Conservation (phyloP, 1,140 invertebrate genomes). For the Drosophila lacteicornis region DNA sequence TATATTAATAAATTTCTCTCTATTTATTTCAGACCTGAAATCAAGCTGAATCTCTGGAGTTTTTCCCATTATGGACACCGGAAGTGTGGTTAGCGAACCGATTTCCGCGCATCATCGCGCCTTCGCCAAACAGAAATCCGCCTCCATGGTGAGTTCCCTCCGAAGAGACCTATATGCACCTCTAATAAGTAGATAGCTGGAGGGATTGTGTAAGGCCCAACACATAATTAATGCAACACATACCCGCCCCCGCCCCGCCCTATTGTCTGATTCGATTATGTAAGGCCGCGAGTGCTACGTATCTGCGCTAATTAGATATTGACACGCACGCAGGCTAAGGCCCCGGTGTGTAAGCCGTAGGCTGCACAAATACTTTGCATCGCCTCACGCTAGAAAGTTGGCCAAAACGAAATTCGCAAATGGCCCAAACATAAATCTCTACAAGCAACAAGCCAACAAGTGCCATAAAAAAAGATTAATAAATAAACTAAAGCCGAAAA, state of each 20-base stretch:
- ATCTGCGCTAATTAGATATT: constrained; percentile 68
- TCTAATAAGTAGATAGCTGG: constrained; percentile 7
- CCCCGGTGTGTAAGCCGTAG: constrained; percentile 1
- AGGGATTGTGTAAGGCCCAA: constrained; percentile 31
- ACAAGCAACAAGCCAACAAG: constrained; percentile 19
- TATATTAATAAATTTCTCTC: constrained; percentile 5
- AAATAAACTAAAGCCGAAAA: constrained; percentile 25
- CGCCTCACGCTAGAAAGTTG: constrained; percentile 80
- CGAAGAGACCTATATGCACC: constrained; percentile 6
- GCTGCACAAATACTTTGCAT: constrained; percentile 61
- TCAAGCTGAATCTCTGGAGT: not conserved
- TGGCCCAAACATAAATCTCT: constrained; percentile 34
- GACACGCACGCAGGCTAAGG: constrained; percentile 53
- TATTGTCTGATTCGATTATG: constrained; percentile 76
- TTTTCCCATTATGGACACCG: constrained; percentile 69
- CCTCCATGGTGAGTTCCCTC: constrained; percentile 78
- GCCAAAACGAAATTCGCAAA: constrained; percentile 73
- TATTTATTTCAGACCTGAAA: constrained; percentile 38
- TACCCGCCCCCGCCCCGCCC: constrained; percentile 21
- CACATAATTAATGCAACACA: constrained; percentile 54
- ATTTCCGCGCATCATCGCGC: constrained; percentile 84
- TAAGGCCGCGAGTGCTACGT: constrained; percentile 56
- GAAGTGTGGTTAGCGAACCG: constrained; percentile 84
- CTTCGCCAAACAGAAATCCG: constrained; percentile 83
- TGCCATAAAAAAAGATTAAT: constrained; percentile 28